Conservation (phyloP, 2,888 invertebrate species). For the Teleiodes luculella region DNA sequence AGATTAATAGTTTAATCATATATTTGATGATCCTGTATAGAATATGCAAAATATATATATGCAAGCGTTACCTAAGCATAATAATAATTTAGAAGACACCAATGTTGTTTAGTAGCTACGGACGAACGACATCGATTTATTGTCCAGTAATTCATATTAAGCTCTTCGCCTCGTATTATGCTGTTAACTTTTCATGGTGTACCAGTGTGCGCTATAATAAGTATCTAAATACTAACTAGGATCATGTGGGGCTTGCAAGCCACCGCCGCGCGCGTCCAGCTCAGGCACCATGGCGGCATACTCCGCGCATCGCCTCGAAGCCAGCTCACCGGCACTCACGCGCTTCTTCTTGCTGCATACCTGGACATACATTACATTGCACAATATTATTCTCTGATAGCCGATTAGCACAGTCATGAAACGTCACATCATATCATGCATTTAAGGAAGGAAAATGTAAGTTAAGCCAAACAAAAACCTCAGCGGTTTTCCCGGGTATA, state of each 20-base stretch:
- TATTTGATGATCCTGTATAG: too few relatives aligned
- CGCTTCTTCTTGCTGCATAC: conserved; percentile 76
- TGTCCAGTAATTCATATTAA: too few relatives aligned
- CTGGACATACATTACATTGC: conserved; percentile 31
- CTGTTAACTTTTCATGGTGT: too few relatives aligned
- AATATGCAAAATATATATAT: too few relatives aligned
- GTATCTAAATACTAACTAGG: conserved; percentile 61
- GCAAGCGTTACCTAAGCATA: too few relatives aligned
- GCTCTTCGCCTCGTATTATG: too few relatives aligned
- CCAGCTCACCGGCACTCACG: conserved; percentile 74
- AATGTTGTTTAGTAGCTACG: too few relatives aligned
- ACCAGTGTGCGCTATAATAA: background rate
- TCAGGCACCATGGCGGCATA: conserved; percentile 80
- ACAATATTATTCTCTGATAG: background rate
- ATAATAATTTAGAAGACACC: too few relatives aligned
- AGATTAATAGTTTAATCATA: too few relatives aligned
- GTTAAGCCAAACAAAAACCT: background rate
- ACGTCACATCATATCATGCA: background rate
- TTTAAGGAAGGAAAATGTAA: background rate
- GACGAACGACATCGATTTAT: too few relatives aligned
- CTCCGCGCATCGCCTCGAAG: conserved; percentile 80
- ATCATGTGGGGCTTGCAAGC: conserved; percentile 87
- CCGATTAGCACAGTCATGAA: background rate
- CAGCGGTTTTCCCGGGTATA: background rate
- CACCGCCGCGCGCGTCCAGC: conserved; percentile 82